Evolutionary conservation across 2,113 vertebrate genomes (phyloP), one percentile per base, ranked within the genome.

Genomic region (Halichoeres trimaculatus): DNA sequence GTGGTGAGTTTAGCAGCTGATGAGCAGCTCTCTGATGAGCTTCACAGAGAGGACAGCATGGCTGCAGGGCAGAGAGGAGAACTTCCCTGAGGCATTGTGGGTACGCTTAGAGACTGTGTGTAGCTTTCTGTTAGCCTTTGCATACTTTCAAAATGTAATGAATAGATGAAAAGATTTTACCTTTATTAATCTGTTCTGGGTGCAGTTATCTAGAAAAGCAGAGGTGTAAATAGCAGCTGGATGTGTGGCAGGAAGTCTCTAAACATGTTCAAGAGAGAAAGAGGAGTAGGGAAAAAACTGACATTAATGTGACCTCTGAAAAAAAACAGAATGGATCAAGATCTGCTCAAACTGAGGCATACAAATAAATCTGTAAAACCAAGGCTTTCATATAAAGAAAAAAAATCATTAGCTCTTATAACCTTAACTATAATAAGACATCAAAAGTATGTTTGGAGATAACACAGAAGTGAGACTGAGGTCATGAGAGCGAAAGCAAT

Each of bases 131-230:
- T 85, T 77, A 78, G 40, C 34, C 56, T 47, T 55, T 36, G 56
- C 23, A 65, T 74, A 67, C 56, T 6, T 7, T 6, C 6, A n/a
- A n/a, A n/a, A n/a, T n/a, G n/a, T 14, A 5, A 14, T 77, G 67
- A 59, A 40, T 41, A 6, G 50, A 34, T 54, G 93, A 94, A 30
- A 30, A 6, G 30, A 6, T 30, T 30, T 30, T 30, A 30, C 30
- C 6, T 30, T 30, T 30, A 6, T 30, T 30, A 6, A 4, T 6
- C 30, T 4, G 30, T 30, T 30, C 3, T 30, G 30, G 30, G 30
- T 30, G 6, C 30, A 30, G 30, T 30, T 6, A 30, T 30, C 6
- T 6, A 30, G 6, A 30, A 30, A 30, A 6, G 30, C 3, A 30
- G 3, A 30, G 30, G 30, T 4, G 6, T 30, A 30, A 30, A 30